Evolutionary conservation across 2,888 invertebrate genomes (phyloP), one percentile per base, ranked within the genome.

Genomic region (Ectobius pallidus): DNA sequence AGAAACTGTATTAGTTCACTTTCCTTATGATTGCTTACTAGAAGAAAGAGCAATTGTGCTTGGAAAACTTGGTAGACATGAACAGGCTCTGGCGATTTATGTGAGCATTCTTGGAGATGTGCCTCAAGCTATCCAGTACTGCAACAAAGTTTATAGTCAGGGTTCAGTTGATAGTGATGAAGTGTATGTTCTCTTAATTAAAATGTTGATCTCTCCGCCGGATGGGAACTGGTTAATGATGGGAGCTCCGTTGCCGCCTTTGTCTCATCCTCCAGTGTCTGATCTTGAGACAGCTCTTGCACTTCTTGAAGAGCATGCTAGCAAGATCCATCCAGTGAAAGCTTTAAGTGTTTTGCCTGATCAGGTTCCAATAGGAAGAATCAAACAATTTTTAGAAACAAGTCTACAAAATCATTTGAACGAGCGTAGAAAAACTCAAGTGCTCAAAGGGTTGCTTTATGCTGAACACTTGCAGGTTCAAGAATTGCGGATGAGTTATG

Each of bases 21-120:
- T 98, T 78, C 97, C 97, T 0, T 89, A 89, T 52, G 92, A 96
- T 78, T 87, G 88, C 73, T 85, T 99, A 79, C 91, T 94, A 80
- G 97, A 98, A 81, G 99, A 99, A 82, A 87, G 97, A 74, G 98
- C 99, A 0, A 87, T 99, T n/a, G 91, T 99, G 74, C 85, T 98
- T 52, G 98, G 97, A 0, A 91, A 94, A 78, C 85, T 98, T 27
- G 95, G 95, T 0, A 87, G 93, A 75, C 98, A 99, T 81, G 95
- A 97, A 79, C 93, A 97, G 81, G 97, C 96, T 0, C 85, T 99
- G 62, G 91, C 93, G 0, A 95, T 99, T 80, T 98, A 98, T 82
- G 90, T 97, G 22, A 92, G 94, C 79, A 90, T 96, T 39, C 85
- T 99, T 73, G 84, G 95, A 49, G 93, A 99, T 82, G 88, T 93